A percentile compares a stretch with the other conserved stretches of the same genome.
Evolutionary conservation across 2,797 vertebrate genomes (phyloP).

Genomic region (Pseudomugil gertrudae): DNA sequence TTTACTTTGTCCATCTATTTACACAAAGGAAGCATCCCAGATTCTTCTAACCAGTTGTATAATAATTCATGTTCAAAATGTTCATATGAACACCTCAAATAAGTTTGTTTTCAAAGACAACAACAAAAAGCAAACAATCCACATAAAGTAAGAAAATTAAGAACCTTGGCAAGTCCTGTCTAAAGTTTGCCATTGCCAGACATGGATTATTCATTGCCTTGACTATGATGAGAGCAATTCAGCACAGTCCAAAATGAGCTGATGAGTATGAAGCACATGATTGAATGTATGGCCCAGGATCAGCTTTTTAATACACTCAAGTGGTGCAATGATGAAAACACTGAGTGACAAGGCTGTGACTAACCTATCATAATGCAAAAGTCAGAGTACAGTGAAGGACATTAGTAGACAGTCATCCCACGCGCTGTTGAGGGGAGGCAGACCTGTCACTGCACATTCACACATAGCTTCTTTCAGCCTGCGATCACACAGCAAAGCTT

Average conservation of each 20-base stretch:
- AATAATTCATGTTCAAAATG: background rate
- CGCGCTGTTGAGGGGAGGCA: slow-evolving; percentile 51
- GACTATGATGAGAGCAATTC: slow-evolving; percentile 2
- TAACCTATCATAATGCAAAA: slow-evolving; percentile 60
- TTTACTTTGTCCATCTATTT: background rate
- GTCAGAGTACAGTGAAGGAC: slow-evolving; percentile 65
- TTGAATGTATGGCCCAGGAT: slow-evolving; percentile 30
- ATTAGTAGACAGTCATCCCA: slow-evolving; percentile 68
- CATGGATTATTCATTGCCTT: slow-evolving; percentile 20
- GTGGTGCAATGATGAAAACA: slow-evolving; percentile 64
- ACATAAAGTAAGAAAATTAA: slow-evolving; percentile 4
- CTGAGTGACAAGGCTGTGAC: slow-evolving; percentile 70
- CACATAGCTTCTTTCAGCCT: slow-evolving; percentile 41
- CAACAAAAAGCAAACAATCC: slow-evolving; percentile 21
- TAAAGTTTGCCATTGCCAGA: slow-evolving; percentile 10
- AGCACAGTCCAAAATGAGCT: slow-evolving; percentile 12
- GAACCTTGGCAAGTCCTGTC: slow-evolving; percentile 7
- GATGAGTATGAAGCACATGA: slow-evolving; percentile 24
- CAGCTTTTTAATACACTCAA: slow-evolving; percentile 48
- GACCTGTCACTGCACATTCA: slow-evolving; percentile 72
- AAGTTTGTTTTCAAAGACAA: slow-evolving; percentile 15
- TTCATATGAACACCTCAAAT: slow-evolving; percentile 1
- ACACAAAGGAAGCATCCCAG: background rate
- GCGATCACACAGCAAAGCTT: slow-evolving; percentile 41
- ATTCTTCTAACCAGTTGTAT: too few relatives aligned